phyloP scores from a whole-genome alignment of 2,797 vertebrate genomes.

The Karalla daura region DNA sequence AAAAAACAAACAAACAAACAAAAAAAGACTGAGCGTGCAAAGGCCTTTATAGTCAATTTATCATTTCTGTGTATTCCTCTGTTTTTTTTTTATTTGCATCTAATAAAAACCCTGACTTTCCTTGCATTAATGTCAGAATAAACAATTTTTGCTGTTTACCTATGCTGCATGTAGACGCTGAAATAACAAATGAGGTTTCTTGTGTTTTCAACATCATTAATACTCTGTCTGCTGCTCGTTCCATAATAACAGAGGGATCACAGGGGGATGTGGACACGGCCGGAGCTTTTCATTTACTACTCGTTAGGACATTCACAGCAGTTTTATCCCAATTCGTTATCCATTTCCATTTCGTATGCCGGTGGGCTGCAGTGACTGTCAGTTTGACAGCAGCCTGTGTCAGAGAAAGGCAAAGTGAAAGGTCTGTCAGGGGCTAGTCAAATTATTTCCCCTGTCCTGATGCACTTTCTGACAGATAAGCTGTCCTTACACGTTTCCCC shows the following conservation, averaged over 20 bases:
- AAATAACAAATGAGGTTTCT: neutral
- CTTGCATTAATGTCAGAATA: neutral
- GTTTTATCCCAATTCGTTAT: conserved; percentile 12
- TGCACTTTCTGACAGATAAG: conserved; percentile 71
- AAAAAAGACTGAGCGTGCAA: too few relatives aligned
- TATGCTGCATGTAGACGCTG: neutral
- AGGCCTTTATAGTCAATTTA: too few relatives aligned
- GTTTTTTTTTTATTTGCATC: conserved; percentile 41
- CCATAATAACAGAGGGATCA: too few relatives aligned
- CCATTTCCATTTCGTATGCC: conserved; percentile 20
- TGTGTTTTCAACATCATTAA: neutral
- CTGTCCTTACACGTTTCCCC: conserved; percentile 49
- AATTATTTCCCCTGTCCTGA: conserved; percentile 68
- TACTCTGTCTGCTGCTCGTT: neutral
- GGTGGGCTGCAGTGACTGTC: conserved; percentile 43
- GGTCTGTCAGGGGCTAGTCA: conserved; percentile 70
- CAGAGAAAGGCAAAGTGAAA: conserved; percentile 66
- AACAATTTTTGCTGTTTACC: neutral
- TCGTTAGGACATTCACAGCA: conserved; percentile 8
- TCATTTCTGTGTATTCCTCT: neutral
- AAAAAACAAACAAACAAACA: too few relatives aligned
- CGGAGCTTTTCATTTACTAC: neutral
- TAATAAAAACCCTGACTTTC: conserved; percentile 18
- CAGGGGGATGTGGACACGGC: too few relatives aligned
- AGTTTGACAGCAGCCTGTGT: conserved; percentile 57